A percentile compares a stretch with the other conserved stretches of the same genome.
phyloP scores from a whole-genome alignment of 2,888 invertebrate genomes.

The Chymomyza fuscimana region DNA sequence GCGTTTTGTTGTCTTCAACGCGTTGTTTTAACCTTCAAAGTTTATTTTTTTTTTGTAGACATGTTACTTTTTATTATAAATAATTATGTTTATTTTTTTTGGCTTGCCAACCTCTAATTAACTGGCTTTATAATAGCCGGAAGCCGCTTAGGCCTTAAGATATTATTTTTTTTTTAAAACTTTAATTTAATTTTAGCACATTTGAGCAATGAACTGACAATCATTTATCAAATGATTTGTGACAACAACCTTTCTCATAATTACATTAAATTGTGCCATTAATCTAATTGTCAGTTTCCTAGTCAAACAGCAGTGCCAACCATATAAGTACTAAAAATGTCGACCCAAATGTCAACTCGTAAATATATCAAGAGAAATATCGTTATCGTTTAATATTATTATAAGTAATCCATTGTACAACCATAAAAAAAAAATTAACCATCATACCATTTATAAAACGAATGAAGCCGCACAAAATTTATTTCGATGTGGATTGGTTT shows the following conservation, averaged over 20 bases:
- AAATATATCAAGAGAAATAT: slow-evolving; percentile 44
- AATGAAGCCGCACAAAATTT: slow-evolving; percentile 58
- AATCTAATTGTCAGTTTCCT: slow-evolving; percentile 59
- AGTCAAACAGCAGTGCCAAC: slow-evolving; percentile 22
- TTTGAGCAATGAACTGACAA: slow-evolving; percentile 23
- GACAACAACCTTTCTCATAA: slow-evolving; percentile 58
- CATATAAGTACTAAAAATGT: slow-evolving; percentile 52
- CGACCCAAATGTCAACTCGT: slow-evolving; percentile 57
- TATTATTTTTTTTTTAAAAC: slow-evolving; percentile 1
- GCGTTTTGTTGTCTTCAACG: slow-evolving; percentile 19
- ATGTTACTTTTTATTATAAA: slow-evolving; percentile 32
- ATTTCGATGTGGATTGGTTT: not conserved
- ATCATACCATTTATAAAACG: slow-evolving; percentile 69
- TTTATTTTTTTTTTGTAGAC: slow-evolving; percentile 31
- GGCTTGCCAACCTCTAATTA: slow-evolving; percentile 46
- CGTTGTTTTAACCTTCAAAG: slow-evolving; percentile 39
- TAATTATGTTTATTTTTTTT: slow-evolving; percentile 45
- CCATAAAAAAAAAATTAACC: slow-evolving; percentile 61
- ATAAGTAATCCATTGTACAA: slow-evolving; percentile 62
- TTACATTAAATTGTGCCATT: slow-evolving; percentile 69
- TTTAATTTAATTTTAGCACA: slow-evolving; percentile 28
- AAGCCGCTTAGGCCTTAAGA: slow-evolving; percentile 35
- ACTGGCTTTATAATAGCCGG: slow-evolving; percentile 57
- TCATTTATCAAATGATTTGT: slow-evolving; percentile 37
- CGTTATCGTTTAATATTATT: not conserved